Evolutionary conservation across 2,113 vertebrate species (phyloP).

Genomic region (Chaetodon auriga): DNA sequence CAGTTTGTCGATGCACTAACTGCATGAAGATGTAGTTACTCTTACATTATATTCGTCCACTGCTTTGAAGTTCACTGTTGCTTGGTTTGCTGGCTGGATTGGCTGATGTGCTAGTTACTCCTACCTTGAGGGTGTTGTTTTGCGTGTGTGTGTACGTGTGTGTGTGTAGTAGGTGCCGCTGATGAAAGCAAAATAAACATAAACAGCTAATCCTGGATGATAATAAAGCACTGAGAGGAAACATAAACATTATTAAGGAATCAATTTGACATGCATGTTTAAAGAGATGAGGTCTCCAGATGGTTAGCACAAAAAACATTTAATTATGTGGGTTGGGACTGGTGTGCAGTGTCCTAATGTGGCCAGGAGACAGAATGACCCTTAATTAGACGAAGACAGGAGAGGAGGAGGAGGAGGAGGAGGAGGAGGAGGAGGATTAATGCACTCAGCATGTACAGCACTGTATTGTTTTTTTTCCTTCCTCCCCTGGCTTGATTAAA

Average conservation of each 20-base stretch:
- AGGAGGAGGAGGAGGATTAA: constrained; percentile 70
- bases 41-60: constrained; percentile 42
- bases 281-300: constrained; percentile 79
- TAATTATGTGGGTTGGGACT: constrained; percentile 78
- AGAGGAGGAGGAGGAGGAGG: constrained; percentile 39
- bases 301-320: constrained; percentile 76
- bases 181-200: constrained; percentile 66
- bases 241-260: constrained; percentile 80
- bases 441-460: constrained; percentile 46
- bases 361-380: constrained; percentile 80
- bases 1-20: constrained; percentile 25
- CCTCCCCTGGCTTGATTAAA: constrained; percentile 69
- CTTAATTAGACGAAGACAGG: constrained; percentile 81
- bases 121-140: constrained; percentile 60
- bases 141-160: neutral
- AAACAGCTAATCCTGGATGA: constrained; percentile 76
- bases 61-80: constrained; percentile 64
- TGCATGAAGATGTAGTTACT: constrained; percentile 44
- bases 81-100: constrained; percentile 38
- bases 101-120: constrained; percentile 13
- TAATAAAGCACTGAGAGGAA: constrained; percentile 76
- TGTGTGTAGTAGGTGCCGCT: neutral
- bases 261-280: constrained; percentile 81
- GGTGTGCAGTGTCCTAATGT: constrained; percentile 72
- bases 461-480: constrained; percentile 37